Evolutionary conservation across 1,140 invertebrate genomes (phyloP).

Genomic region (Platyscapa corneri): DNA sequence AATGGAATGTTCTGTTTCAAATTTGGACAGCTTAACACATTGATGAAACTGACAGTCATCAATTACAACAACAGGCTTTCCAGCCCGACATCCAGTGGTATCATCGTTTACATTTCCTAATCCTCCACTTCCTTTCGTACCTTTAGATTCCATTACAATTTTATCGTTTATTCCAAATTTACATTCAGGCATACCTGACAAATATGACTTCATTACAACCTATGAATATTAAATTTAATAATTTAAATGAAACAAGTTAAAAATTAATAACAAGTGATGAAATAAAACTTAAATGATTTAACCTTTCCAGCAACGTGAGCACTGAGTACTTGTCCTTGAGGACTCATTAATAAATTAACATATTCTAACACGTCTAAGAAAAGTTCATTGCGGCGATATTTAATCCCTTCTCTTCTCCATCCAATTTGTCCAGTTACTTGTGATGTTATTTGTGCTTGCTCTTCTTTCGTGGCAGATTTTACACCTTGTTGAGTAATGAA

Average conservation of each 20-base stretch:
- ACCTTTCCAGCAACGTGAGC: conserved; percentile 98
- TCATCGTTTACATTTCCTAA: conserved; percentile 82
- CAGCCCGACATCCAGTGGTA: conserved; percentile 88
- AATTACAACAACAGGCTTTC: conserved; percentile 97
- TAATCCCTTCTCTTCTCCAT: conserved; percentile 99
- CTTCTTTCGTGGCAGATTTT: conserved; percentile 98
- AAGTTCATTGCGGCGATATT: conserved; percentile 98
- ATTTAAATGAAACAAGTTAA: background rate
- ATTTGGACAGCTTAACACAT: conserved; percentile 99
- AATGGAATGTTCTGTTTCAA: conserved; percentile 99
- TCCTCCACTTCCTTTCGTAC: conserved; percentile 81
- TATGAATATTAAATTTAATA: conserved; percentile 51
- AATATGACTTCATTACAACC: conserved; percentile 99
- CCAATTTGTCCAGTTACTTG: conserved; percentile 99
- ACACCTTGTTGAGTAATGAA: conserved; percentile 99
- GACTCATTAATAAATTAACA: conserved; percentile 99
- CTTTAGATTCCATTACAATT: conserved; percentile 98
- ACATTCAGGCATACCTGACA: conserved; percentile 99
- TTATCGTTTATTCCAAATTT: conserved; percentile 99
- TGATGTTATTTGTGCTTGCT: conserved; percentile 99
- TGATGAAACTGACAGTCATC: conserved; percentile 99
- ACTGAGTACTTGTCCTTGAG: conserved; percentile 98
- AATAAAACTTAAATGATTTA: conserved; percentile 9
- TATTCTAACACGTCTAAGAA: conserved; percentile 99
- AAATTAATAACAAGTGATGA: background rate